A percentile compares a stretch with the other conserved stretches of the same genome.
Evolutionary conservation across 2,888 invertebrate species (phyloP).

Genomic region (Baccha elongata): DNA sequence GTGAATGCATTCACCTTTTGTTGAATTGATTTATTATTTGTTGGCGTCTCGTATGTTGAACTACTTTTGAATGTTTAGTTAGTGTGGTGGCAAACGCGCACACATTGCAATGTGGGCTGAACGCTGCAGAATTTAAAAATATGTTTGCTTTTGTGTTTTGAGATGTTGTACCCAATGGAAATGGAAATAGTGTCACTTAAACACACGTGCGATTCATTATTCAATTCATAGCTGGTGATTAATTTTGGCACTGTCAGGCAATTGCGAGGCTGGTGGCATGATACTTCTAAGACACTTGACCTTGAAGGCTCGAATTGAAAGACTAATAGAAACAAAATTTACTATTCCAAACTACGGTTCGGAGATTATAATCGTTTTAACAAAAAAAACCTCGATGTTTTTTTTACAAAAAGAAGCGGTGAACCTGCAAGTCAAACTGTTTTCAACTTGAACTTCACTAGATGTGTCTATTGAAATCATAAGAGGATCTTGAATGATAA

Average conservation of each 20-base stretch:
- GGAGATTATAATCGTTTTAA: too few relatives aligned
- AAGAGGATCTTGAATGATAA: too few relatives aligned
- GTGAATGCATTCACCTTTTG: background rate
- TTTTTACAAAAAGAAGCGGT: too few relatives aligned
- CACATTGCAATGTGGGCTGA: background rate
- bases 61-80: background rate
- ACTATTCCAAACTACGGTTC: background rate
- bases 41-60: background rate
- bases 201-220: background rate
- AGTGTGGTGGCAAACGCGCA: background rate
- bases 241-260: background rate
- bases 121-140: background rate
- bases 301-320: background rate
- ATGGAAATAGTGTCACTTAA: background rate
- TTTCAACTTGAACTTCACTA: too few relatives aligned
- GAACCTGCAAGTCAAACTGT: too few relatives aligned
- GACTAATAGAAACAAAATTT: background rate
- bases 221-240: background rate
- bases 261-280: background rate
- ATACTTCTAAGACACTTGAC: background rate
- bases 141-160: background rate
- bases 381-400: too few relatives aligned
- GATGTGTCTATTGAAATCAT: too few relatives aligned
- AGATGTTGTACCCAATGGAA: background rate
- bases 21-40: background rate